phyloP scores from a whole-genome alignment of 1,140 invertebrate genomes.

The Bacillus rossius region DNA sequence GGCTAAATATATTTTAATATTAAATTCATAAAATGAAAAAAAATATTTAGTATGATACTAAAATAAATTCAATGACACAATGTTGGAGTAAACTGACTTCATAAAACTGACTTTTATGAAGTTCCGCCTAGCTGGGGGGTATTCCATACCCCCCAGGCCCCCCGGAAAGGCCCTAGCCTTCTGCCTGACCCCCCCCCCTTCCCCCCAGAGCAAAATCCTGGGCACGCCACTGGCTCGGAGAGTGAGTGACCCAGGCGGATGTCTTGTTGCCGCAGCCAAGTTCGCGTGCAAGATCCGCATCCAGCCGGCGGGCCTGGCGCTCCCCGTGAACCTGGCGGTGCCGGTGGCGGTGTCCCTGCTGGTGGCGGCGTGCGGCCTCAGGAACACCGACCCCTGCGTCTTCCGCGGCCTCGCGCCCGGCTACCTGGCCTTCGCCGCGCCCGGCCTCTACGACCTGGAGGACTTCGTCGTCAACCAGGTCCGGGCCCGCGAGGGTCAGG shows the following conservation, averaged over 20 bases:
- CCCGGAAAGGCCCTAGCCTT: neutral
- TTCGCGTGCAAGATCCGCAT: slow-evolving; percentile 96
- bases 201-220: too few species aligned
- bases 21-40: too few species aligned
- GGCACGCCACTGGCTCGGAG: neutral
- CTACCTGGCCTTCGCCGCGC: slow-evolving; percentile 87
- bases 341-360: slow-evolving; percentile 83
- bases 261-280: slow-evolving; percentile 53
- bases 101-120: neutral
- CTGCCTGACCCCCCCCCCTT: too few species aligned
- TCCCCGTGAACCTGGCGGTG: slow-evolving; percentile 88
- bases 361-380: slow-evolving; percentile 81
- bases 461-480: slow-evolving; percentile 75
- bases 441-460: slow-evolving; percentile 69
- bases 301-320: slow-evolving; percentile 92
- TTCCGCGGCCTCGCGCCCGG: slow-evolving; percentile 78
- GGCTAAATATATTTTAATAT: too few species aligned
- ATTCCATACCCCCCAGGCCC: neutral
- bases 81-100: too few species aligned
- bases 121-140: neutral
- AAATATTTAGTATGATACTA: too few species aligned
- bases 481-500: too few species aligned
- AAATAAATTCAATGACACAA: too few species aligned
- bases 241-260: neutral
- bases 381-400: slow-evolving; percentile 80